Evolutionary conservation across 2,888 invertebrate genomes (phyloP).

Genomic region (Anaspis maculata): DNA sequence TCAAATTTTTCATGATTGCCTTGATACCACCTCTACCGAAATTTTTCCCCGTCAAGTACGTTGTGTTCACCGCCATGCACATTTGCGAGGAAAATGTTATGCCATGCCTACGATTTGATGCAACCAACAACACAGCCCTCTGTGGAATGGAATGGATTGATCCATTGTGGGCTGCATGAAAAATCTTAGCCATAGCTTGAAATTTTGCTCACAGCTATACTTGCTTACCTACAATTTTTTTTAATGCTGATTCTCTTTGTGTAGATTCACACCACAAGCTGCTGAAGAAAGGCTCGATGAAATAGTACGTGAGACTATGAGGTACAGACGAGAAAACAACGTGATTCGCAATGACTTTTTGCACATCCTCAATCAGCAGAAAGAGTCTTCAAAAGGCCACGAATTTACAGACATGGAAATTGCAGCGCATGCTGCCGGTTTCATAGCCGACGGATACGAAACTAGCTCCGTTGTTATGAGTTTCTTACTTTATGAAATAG

Average conservation of each 20-base stretch:
- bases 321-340: constrained; percentile 35
- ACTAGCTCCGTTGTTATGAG: constrained; percentile 41
- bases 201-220: no score
- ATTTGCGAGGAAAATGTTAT: neutral
- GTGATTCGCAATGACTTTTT: constrained; percentile 37
- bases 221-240: no score
- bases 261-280: constrained; percentile 10
- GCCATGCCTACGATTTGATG: no score
- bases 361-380: constrained; percentile 33
- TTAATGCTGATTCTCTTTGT: no score
- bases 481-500: constrained; percentile 38
- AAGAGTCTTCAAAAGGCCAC: constrained; percentile 15
- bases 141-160: no score
- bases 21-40: neutral
- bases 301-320: constrained; percentile 31
- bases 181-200: no score
- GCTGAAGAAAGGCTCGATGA: constrained; percentile 10
- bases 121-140: no score
- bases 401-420: constrained; percentile 40
- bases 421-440: constrained; percentile 47
- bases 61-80: neutral
- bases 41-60: neutral
- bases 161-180: no score
- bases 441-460: constrained; percentile 47
- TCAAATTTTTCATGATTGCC: neutral